Evolutionary conservation across 2,113 vertebrate species (phyloP).

Genomic region (Dolichallabes microphthalmus): DNA sequence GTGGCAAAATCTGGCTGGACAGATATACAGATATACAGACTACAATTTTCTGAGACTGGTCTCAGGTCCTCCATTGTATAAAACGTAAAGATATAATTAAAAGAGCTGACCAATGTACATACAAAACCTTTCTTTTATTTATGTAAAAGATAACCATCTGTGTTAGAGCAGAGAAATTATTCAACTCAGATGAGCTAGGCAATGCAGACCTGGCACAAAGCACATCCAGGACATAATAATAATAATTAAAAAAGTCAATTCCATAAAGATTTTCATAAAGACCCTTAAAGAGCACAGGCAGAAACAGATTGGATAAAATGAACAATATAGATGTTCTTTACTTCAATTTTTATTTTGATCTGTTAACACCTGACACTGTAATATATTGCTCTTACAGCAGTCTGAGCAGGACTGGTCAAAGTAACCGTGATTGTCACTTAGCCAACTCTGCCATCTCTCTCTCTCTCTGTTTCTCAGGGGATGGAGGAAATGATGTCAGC

Average conservation of each 20-base stretch:
- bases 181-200: neutral
- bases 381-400: too few relatives aligned
- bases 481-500: slow-evolving; percentile 98
- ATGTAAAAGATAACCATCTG: neutral
- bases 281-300: neutral
- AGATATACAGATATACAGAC: too few relatives aligned
- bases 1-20: too few relatives aligned
- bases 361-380: neutral
- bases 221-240: neutral
- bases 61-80: too few relatives aligned
- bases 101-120: too few relatives aligned
- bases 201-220: neutral
- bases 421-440: slow-evolving; percentile 8
- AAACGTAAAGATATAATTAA: too few relatives aligned
- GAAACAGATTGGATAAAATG: neutral
- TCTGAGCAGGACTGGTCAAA: neutral
- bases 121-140: too few relatives aligned
- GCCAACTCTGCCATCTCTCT: slow-evolving; percentile 51
- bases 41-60: too few relatives aligned
- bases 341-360: neutral
- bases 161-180: neutral
- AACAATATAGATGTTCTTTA: neutral
- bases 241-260: neutral
- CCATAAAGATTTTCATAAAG: neutral
- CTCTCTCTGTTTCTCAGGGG: slow-evolving; percentile 76